These are phyloP conservation scores for Rhogogaster chlorosoma DNA, from an alignment of 2,888 invertebrate genomes.

Conservation along the genomic window DNA sequence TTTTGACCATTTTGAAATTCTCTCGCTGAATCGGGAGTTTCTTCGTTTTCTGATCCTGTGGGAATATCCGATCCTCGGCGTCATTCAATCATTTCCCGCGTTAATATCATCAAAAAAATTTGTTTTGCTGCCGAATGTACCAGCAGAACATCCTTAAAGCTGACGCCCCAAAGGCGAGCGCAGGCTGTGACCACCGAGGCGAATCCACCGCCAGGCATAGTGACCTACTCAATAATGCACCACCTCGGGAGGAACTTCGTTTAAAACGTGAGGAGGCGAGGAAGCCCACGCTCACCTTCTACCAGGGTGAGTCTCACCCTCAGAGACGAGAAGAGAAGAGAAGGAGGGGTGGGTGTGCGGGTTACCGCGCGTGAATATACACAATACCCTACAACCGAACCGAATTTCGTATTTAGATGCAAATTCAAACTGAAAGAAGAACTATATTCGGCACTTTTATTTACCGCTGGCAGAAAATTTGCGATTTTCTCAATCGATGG, in stretches of 20 bases:
- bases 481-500: neutral
- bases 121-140: no score
- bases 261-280: conserved; percentile 33
- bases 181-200: neutral
- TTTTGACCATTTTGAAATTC: no score
- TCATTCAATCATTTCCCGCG: no score
- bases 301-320: neutral
- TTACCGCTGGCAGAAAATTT: neutral
- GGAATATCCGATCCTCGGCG: no score
- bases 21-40: no score
- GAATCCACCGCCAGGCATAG: neutral
- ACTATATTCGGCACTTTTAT: neutral
- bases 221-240: conserved; percentile 62
- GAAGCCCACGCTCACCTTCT: neutral
- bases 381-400: conserved; percentile 19
- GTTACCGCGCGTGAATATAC: neutral
- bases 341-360: neutral
- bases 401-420: conserved; percentile 25
- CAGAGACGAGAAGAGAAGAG: neutral
- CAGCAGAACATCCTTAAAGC: no score
- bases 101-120: no score
- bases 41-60: no score
- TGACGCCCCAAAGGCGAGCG: neutral
- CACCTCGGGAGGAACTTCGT: conserved; percentile 58
- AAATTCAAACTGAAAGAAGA: conserved; percentile 26